These are phyloP conservation scores for Zingel zingel DNA, from an alignment of 2,113 vertebrate species.

Conservation along the genomic window DNA sequence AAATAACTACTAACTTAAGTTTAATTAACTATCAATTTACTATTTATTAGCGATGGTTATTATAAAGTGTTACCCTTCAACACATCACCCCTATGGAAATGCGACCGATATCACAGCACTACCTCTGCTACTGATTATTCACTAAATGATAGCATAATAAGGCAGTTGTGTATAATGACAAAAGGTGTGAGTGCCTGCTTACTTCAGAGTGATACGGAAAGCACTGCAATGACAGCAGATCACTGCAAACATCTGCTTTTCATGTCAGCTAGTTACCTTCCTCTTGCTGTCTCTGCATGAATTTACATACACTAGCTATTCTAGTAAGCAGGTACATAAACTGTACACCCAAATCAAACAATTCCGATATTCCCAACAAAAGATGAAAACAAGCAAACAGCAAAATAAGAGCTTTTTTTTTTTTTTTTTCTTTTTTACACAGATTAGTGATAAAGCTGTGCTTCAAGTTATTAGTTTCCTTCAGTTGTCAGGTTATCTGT, in stretches of 20 bases:
- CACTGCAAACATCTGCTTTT: conserved; percentile 38
- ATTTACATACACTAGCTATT: conserved; percentile 18
- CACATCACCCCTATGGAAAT: conserved; percentile 9
- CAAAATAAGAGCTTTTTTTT: not conserved
- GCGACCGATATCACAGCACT: not conserved
- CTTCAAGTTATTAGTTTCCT: conserved; percentile 57
- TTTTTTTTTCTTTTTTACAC: too few species aligned
- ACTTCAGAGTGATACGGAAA: conserved; percentile 55
- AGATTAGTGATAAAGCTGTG: not conserved
- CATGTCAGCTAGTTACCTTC: conserved; percentile 9
- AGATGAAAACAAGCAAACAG: not conserved
- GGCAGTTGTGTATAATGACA: conserved; percentile 36
- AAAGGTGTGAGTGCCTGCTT: conserved; percentile 21
- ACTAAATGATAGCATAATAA: conserved; percentile 50
- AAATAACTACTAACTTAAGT: too few species aligned
- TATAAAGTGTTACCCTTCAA: not conserved
- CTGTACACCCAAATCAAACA: not conserved
- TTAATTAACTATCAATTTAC: too few species aligned
- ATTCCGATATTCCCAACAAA: not conserved
- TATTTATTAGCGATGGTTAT: too few species aligned
- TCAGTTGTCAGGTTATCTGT: conserved; percentile 67
- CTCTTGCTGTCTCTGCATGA: not conserved
- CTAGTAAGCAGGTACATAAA: conserved; percentile 3
- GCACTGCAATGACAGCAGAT: conserved; percentile 41
- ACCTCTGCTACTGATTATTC: conserved; percentile 21